Percentiles rank a stretch among this genome's conserved stretches.
Conservation (phyloP, 2,888 invertebrate species). For the Laothoe populi region DNA sequence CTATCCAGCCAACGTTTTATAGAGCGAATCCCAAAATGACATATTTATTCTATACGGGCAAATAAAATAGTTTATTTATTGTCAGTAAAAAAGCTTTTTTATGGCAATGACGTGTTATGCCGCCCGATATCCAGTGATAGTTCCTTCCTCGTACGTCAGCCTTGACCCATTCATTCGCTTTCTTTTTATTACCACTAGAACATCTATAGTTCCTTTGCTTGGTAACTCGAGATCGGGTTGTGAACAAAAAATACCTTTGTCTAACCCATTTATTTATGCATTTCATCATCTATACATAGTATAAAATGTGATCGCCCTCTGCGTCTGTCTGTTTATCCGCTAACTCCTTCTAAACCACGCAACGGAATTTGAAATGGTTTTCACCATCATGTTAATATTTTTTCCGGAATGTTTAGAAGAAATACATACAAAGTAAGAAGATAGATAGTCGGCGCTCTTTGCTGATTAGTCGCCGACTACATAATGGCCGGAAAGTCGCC, state of each 20-base stretch:
- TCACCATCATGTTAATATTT: too few relatives aligned
- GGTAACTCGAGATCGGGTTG: not conserved
- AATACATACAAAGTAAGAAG: too few relatives aligned
- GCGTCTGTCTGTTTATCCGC: too few relatives aligned
- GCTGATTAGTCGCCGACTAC: too few relatives aligned
- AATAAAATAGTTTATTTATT: not conserved
- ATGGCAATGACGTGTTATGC: not conserved
- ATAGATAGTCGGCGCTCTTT: too few relatives aligned
- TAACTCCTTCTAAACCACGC: too few relatives aligned
- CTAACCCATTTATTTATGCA: not conserved
- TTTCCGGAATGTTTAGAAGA: too few relatives aligned
- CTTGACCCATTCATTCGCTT: constrained; percentile 5
- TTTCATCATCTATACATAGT: too few relatives aligned
- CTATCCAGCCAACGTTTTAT: too few relatives aligned
- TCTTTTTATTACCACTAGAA: not conserved
- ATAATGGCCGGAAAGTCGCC: too few relatives aligned
- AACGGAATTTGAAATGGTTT: too few relatives aligned
- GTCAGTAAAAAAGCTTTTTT: not conserved
- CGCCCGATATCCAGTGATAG: not conserved
- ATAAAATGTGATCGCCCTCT: too few relatives aligned
- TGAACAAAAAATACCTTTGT: not conserved
- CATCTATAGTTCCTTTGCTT: constrained; percentile 1
- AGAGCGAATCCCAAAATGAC: not conserved
- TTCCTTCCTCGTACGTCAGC: not conserved
- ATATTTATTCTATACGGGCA: not conserved